Evolutionary conservation across 2,797 vertebrate genomes (phyloP).

Genomic region (Staurois parvus): DNA sequence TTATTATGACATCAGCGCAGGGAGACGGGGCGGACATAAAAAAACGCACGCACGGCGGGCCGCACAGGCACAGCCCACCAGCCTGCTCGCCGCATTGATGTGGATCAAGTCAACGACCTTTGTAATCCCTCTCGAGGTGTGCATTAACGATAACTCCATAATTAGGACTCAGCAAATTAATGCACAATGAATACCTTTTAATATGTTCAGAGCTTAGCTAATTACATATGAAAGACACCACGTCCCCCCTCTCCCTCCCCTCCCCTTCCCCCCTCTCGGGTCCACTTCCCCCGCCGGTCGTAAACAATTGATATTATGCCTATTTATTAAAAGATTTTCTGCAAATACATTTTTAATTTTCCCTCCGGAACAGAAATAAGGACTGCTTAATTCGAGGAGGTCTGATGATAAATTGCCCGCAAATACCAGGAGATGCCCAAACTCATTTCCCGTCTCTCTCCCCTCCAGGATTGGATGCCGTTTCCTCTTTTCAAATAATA

Average conservation of each 20-base stretch:
- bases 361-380: not conserved
- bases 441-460: constrained; percentile 12
- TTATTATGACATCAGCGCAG: not conserved
- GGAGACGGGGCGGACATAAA: not conserved
- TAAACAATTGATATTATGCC: constrained; percentile 46
- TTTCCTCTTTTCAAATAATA: not conserved
- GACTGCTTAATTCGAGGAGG: constrained; percentile 28
- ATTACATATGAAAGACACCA: constrained; percentile 49
- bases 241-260: too few relatives aligned
- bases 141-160: constrained; percentile 12
- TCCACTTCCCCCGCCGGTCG: not conserved
- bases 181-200: constrained; percentile 40
- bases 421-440: constrained; percentile 9
- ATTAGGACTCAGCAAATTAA: constrained; percentile 36
- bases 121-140: constrained; percentile 11
- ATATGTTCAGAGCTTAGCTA: constrained; percentile 44
- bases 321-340: constrained; percentile 40
- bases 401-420: constrained; percentile 15
- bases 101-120: constrained; percentile 32
- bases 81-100: not conserved
- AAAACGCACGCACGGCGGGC: too few relatives aligned
- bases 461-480: not conserved
- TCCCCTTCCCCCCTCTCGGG: constrained; percentile 5
- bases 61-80: not conserved
- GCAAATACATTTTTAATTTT: constrained; percentile 12